Evolutionary conservation across 2,113 vertebrate species (phyloP).

Genomic region (Thamnaconus septentrionalis): DNA sequence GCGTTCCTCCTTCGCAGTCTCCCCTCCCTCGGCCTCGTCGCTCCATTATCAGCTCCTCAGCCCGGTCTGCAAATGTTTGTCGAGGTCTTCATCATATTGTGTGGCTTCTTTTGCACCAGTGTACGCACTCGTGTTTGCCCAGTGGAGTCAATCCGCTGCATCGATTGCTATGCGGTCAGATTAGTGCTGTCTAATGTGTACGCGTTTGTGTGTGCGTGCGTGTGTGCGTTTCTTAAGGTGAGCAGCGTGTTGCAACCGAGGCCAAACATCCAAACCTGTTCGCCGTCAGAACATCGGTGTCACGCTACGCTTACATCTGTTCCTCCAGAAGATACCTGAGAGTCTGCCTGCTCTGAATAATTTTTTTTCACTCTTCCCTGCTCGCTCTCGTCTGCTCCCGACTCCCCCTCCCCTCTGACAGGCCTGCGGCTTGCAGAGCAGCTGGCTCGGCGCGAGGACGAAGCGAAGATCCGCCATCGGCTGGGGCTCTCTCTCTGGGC

Average conservation of each 20-base stretch:
- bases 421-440: constrained; percentile 93
- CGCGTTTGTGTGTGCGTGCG: constrained; percentile 24
- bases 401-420: constrained; percentile 58
- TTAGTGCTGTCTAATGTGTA: constrained; percentile 41
- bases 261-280: constrained; percentile 71
- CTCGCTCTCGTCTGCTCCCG: constrained; percentile 37
- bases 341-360: constrained; percentile 62
- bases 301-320: constrained; percentile 73
- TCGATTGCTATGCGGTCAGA: constrained; percentile 67
- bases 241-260: constrained; percentile 45
- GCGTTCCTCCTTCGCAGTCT: neutral
- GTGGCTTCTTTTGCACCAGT: constrained; percentile 39
- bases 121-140: constrained; percentile 66
- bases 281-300: constrained; percentile 67
- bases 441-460: constrained; percentile 91
- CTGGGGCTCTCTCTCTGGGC: constrained; percentile 95
- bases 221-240: constrained; percentile 38
- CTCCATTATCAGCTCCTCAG: constrained; percentile 51
- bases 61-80: constrained; percentile 63
- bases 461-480: constrained; percentile 93
- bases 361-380: constrained; percentile 43
- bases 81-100: constrained; percentile 37
- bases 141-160: constrained; percentile 58
- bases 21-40: neutral
- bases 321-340: constrained; percentile 59